Base-by-base conservation (phyloP, 1,140 invertebrate species). In the Formica selysi region DNA sequence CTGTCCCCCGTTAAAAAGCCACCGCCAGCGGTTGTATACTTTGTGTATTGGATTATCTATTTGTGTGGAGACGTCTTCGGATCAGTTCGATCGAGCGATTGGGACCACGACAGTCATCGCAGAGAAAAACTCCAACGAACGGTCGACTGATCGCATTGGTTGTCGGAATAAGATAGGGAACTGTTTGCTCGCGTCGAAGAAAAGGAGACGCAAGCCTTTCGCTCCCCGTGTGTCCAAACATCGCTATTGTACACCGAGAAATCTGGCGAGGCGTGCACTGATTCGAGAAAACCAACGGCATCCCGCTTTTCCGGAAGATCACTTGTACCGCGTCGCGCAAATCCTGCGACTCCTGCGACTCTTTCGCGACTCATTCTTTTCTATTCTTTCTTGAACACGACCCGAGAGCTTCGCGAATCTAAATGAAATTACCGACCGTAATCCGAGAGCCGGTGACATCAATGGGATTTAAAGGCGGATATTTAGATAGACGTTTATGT, bases 171-270 rank as follows among this genome's bases (percentile, higher is more conserved):
- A 90, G 84, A 91, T 76, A 76, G 89, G 78, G 79, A 57, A 84
- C 80, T 85, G 59, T 91, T 89, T 91, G 85, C 87, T 85, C 67
- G 48, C 64, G 26, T 10, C 32, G 38, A 74, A 65, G 62, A 78
- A 87, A 76, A 64, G 76, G 62, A 89, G 62, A 76, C 79, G 86
- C 84, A 92, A 92, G 91, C 91, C 91, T 92, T 92, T 92, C 76
- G 64, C 41, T 78, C 51, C 54, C 36, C 36, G 76, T 78, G 85
- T 92, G 91, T 91, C 88, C 88, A 92, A 92, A 92, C 87, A 92
- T 91, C 13, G 80, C 68, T 54, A 92, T 91, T 92, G 81, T 90
- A 76, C 65, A 54, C 71, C 68, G 36, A 44, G 41, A 79, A 41
- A 86, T 29, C 51, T 78, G 80, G 38, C 76, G 84, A 88, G 57